phyloP scores from a whole-genome alignment of 2,888 invertebrate genomes.

The Lasioglossum calceatum region DNA sequence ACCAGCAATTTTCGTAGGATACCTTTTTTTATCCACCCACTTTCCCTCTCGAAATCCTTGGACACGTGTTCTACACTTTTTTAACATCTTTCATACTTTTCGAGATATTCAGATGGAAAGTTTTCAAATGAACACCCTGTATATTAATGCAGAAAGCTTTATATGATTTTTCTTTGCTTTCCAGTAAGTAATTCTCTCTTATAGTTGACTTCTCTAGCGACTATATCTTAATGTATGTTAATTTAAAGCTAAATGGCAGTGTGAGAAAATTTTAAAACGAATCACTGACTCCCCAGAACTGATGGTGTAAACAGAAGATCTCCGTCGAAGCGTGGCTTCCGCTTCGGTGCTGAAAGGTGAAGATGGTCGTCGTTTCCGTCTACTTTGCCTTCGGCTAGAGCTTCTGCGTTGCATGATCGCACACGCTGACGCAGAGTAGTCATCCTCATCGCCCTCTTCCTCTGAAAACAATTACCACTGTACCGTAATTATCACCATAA shows the following conservation, averaged over 20 bases:
- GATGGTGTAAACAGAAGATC: conserved; percentile 92
- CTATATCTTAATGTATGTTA: no score
- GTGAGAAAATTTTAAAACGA: neutral
- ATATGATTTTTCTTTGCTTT: no score
- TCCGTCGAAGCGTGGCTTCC: conserved; percentile 84
- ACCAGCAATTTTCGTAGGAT: no score
- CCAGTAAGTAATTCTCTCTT: no score
- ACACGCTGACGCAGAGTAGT: conserved; percentile 94
- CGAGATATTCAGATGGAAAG: no score
- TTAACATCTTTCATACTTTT: no score
- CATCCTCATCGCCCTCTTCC: conserved; percentile 88
- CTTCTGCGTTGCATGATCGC: conserved; percentile 93
- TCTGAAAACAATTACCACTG: conserved; percentile 53
- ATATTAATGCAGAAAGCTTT: no score
- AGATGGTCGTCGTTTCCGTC: conserved; percentile 87
- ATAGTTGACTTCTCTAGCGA: no score
- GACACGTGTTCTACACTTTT: no score
- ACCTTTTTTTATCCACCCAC: no score
- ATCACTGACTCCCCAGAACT: conserved; percentile 93
- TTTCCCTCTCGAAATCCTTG: no score
- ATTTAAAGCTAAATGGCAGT: neutral
- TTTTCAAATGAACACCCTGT: no score
- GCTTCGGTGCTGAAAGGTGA: conserved; percentile 86
- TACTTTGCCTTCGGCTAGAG: conserved; percentile 89
- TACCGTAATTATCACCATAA: neutral